Conservation (phyloP, 2,113 vertebrate genomes). For the Python bivittatus region DNA sequence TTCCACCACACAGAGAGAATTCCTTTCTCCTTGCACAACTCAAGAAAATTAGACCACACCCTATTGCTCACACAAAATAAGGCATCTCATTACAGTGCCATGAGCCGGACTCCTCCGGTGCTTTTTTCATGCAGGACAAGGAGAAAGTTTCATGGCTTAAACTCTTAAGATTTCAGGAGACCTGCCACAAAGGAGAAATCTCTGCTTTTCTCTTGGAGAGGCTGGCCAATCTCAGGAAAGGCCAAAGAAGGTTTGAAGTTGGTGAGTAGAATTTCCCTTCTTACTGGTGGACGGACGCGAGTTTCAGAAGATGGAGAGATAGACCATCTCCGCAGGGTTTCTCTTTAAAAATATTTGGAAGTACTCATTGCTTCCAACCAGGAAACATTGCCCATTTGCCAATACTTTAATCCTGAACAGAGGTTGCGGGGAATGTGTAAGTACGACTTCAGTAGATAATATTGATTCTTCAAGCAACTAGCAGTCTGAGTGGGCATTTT, state of each 20-base stretch:
- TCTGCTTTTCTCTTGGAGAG: background rate
- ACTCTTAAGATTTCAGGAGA: background rate
- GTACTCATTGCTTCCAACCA: too few species aligned
- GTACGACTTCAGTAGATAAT: background rate
- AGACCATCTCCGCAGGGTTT: background rate
- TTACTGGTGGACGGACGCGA: background rate
- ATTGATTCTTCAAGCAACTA: background rate
- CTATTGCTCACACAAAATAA: constrained; percentile 27
- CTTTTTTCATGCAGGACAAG: background rate
- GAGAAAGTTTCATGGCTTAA: constrained; percentile 33
- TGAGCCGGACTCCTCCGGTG: background rate
- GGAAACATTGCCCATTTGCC: background rate
- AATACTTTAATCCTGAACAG: background rate
- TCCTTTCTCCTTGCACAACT: constrained; percentile 32
- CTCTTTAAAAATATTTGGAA: background rate
- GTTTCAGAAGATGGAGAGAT: background rate
- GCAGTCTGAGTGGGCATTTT: background rate
- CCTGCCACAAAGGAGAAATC: background rate
- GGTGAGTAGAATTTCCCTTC: constrained; percentile 14
- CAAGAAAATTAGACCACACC: constrained; percentile 1
- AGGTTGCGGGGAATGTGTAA: background rate
- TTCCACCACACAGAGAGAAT: constrained; percentile 9
- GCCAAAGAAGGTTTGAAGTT: background rate
- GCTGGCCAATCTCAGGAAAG: background rate
- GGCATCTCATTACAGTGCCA: constrained; percentile 9